Base-by-base conservation (phyloP, 1,140 invertebrate genomes). In the Meloidogyne chitwoodi region DNA sequence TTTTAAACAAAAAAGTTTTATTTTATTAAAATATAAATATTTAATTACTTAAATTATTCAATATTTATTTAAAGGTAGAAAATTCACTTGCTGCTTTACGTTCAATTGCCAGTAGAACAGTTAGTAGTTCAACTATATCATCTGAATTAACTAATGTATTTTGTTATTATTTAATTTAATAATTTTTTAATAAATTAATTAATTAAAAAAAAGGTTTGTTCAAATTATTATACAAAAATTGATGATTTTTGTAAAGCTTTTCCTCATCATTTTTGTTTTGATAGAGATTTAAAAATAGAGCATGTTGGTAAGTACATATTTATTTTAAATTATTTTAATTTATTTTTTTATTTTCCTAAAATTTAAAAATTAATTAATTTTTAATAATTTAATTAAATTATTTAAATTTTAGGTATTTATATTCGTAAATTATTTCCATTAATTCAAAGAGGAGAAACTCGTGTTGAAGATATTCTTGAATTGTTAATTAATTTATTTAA, bases 221-320 rank as follows among this genome's bases (percentile, higher is more conserved):
- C 61, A 8, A 19, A 24, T 16, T 81, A 80, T 44, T 56, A 19
- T 31, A 62, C 75, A 8, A 67, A 56, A 26, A 70, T 80, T 22
- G 41, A 38, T 3, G 84, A 87, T 61, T 87, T 87, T 75, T 79
- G 81, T 34, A 69, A 76, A 11, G 87, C 87, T 29, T 88, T 89
- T 65, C 88, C 88, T 10, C 88, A 88, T 78, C 88, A 89, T 78
- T 83, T 89, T 26, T 87, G 88, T 27, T 89, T 89, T 77, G 85
- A 89, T 75, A 63, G 80, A 31, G 73, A 85, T 24, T 74, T 89
- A 16, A 64, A 75, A 64, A 81, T 89, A 12, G 80, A 84, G 71
- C 88, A 89, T 72, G 83, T 84, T 71, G 88, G 88, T 62, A 74
- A 73, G 80, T 62, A 19, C 24, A 2, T 66, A n/a, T 41, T 70